Conservation (phyloP, 1,140 invertebrate genomes). For the Tetragonula clypearis region DNA sequence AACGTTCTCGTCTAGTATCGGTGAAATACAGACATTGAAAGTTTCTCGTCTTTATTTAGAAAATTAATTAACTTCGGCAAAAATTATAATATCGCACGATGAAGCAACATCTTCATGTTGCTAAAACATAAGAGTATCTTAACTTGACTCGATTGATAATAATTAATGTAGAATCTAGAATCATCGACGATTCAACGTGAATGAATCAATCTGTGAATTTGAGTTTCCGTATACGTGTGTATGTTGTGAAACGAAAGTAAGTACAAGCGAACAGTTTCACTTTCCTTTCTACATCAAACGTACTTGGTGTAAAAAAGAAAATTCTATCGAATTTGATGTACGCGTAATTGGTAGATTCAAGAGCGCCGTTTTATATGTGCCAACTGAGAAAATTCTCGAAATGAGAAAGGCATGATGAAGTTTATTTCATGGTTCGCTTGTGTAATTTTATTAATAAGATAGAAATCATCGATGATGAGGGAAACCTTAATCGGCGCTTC, state of each 20-base stretch:
- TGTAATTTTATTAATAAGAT: slow-evolving; percentile 7
- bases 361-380: not conserved
- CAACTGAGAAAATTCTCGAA: not conserved
- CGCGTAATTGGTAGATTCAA: not conserved
- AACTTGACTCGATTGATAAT: not conserved
- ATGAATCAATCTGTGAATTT: not conserved
- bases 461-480: not conserved
- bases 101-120: not conserved
- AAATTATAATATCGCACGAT: not conserved
- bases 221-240: not conserved
- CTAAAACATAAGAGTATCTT: too few relatives aligned
- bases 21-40: not conserved
- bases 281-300: not conserved
- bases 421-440: not conserved
- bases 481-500: too few relatives aligned
- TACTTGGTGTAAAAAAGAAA: not conserved
- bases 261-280: not conserved
- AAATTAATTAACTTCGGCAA: not conserved
- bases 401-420: not conserved
- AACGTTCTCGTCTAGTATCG: too few relatives aligned
- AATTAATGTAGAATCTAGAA: not conserved
- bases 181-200: not conserved
- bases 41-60: not conserved
- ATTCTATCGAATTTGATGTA: not conserved
- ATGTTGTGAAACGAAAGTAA: slow-evolving; percentile 2